Base-by-base conservation (phyloP, 2,797 vertebrate species). In the Pyrocephalus nanus region DNA sequence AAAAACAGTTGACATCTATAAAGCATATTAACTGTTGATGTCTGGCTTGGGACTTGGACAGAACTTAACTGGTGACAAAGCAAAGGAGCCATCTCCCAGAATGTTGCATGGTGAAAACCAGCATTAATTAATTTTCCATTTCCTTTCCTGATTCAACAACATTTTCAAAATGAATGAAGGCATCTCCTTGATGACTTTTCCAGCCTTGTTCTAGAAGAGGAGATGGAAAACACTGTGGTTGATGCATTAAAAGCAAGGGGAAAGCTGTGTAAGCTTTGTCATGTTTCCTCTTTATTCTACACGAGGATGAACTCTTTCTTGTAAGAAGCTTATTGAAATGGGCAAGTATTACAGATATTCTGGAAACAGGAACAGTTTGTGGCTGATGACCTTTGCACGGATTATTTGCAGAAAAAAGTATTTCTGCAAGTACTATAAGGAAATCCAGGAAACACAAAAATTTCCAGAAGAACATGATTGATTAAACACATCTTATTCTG, bases 51-150 rank as follows among this genome's bases (percentile, higher is more conserved):
- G 53, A 73, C 8, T 77, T 85, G 74, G 86, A 65, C 64, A 88
- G 47, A 92, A 48, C 32, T 47, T 43, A 92, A 45, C 55, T 61
- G 48, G 60, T 95, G 90, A 90, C 85, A 92, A 94, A 90, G 67
- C 69, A 91, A 91, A 95, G 75, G 47, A 96, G 67, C 50, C 53
- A 58, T 67, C 36, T 91, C 78, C 23, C 36, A 60, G 83, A 91
- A 77, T 11, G 15, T 43, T 45, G 62, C 64, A 57, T 6, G 72
- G 72, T 80, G 84, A 86, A 96, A 82, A n/a, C 32, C 57, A 89
- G 43, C 84, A 75, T 93, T 97, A 97, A 98, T 97, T 93, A 69
- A 90, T 97, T 97, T 98, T 97, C 97, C 97, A 97, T 96, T 96
- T 97, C 79, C 91, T 86, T 98, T 96, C 95, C 91, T 80, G 87